phyloP scores from a whole-genome alignment of 2,797 vertebrate genomes.

The Ispidina lecontei region DNA sequence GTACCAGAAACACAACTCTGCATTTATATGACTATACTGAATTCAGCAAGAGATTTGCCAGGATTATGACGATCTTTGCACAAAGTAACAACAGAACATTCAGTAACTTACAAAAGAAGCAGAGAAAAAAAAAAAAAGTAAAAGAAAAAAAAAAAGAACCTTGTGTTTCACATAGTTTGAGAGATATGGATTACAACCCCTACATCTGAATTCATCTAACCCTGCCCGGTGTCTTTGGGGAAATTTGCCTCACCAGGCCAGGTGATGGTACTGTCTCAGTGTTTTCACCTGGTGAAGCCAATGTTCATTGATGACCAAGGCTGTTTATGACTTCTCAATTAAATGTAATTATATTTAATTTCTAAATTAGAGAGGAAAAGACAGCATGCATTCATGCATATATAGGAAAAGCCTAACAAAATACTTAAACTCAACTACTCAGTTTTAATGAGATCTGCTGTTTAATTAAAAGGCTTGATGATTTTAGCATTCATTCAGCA shows the following conservation, averaged over 20 bases:
- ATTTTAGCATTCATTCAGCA: background rate
- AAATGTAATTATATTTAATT: background rate
- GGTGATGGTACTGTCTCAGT: background rate
- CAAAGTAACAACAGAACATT: background rate
- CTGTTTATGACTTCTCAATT: background rate
- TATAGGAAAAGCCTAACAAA: background rate
- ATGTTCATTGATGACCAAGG: background rate
- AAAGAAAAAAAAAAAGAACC: too few relatives aligned
- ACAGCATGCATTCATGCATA: background rate
- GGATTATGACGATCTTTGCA: background rate
- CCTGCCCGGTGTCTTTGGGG: background rate
- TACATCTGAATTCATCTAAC: background rate
- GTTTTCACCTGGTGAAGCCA: background rate
- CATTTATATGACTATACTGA: background rate
- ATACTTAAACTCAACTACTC: background rate
- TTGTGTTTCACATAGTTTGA: too few relatives aligned
- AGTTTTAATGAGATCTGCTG: background rate
- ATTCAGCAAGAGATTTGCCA: background rate
- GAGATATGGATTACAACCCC: background rate
- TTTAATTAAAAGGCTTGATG: background rate
- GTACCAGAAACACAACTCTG: background rate
- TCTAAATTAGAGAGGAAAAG: background rate
- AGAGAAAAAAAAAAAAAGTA: background rate
- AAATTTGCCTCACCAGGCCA: background rate
- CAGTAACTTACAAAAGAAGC: background rate